Evolutionary conservation across 92 coral and sea anemone genomes (phyloP), one percentile per base, ranked within the genome.

Genomic region (Porites rus): DNA sequence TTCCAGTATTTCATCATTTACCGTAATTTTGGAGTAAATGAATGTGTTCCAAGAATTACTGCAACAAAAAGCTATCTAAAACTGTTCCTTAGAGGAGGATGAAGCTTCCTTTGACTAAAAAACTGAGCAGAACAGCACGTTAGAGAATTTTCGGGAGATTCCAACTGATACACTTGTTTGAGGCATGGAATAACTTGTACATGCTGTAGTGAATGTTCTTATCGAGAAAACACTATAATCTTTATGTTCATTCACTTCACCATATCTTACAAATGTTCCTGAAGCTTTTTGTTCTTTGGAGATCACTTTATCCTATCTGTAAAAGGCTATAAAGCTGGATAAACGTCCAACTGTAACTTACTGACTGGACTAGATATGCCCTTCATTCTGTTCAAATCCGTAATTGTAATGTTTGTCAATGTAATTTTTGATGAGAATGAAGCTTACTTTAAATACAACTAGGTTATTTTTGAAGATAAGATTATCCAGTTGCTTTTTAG

Each of bases 111-210:
- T 22, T 72, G 6, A 38, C 46, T 17, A 46, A 6, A 14, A 46
- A 74, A 19, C 22, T 74, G 65, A 17, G 74, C 72, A 21, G 4
- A 14, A 50, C 80, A 69, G 8, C 24, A 67, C 52, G 13, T 67
- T 52, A 6, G 21, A 60, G 54, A 18, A 58, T 73, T 58, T 64
- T 73, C 74, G 64, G 50, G 51, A 12, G 80, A 51, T 83, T 83
- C 24, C 74, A 64, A 24, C 38, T 50, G 18, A 75, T 67, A 68
- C 88, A 92, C 93, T 89, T 92, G 95, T 78, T 92, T 92, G 90
- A 87, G 95, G 95, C 95, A 92, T 92, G 93, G 78, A 91, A 73
- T 74, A 56, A 31, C 73, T 24, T 72, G 71, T 46, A 83, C 65
- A 77, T 77, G 56, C 87, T 46, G 79, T 81, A 52, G 77, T 43